Percentiles rank a stretch among this genome's conserved stretches.
These are phyloP conservation scores for Heliconius hermathena DNA, from an alignment of 1,140 invertebrate species.

Conservation along the genomic window DNA sequence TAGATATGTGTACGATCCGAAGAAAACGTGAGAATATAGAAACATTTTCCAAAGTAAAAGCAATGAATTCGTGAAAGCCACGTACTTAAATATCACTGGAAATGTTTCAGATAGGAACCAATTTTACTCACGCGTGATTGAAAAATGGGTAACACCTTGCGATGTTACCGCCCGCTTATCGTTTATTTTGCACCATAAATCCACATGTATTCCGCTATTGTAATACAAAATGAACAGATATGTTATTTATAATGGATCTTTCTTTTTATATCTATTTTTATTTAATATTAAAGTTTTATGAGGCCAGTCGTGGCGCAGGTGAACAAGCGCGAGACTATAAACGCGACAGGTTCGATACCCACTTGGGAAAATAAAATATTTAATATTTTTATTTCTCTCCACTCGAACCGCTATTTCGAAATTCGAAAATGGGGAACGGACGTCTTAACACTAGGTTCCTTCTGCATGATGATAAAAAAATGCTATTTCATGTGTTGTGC, in stretches of 20 bases:
- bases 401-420: no score
- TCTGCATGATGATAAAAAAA: no score
- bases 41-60: conserved; percentile 2
- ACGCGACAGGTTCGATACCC: no score
- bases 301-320: neutral
- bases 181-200: conserved; percentile 35
- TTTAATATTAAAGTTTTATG: neutral
- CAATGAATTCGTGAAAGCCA: conserved; percentile 2
- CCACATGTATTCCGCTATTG: conserved; percentile 23
- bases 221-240: conserved; percentile 24
- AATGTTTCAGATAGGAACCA: conserved; percentile 51
- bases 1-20: no score
- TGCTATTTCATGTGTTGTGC: no score
- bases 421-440: no score
- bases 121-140: conserved; percentile 61
- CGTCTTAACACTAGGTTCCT: no score
- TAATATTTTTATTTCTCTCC: no score
- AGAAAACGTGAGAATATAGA: conserved; percentile 4
- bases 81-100: conserved; percentile 47
- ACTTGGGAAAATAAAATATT: no score
- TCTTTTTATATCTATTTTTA: neutral
- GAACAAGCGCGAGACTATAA: no score
- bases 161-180: conserved; percentile 56
- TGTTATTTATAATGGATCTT: conserved; percentile 5
- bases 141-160: conserved; percentile 70